Evolutionary conservation across 2,797 vertebrate species (phyloP).

Genomic region (Parauchenoglanis punctatus): DNA sequence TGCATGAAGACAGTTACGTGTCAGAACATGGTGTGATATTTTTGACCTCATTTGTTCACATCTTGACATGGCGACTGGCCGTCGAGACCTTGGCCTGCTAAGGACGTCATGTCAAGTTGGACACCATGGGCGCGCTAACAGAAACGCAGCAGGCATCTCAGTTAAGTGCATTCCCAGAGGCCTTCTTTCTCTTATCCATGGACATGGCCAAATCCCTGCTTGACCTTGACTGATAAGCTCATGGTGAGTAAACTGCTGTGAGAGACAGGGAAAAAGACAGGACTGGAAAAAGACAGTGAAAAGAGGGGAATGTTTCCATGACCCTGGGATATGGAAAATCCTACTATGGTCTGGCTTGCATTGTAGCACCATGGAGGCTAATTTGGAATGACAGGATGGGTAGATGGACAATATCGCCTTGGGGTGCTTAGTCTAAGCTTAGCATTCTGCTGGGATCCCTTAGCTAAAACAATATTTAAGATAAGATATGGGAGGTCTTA

Average conservation of each 20-base stretch:
- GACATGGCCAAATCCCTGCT: constrained; percentile 70
- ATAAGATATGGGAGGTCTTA: constrained; percentile 63
- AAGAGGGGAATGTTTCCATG: constrained; percentile 32
- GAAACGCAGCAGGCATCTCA: constrained; percentile 70
- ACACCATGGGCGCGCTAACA: constrained; percentile 70
- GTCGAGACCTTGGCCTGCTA: constrained; percentile 44
- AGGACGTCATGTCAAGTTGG: constrained; percentile 63
- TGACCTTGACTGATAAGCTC: constrained; percentile 79
- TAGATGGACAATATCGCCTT: constrained; percentile 46
- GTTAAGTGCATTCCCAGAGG: constrained; percentile 79
- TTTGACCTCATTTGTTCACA: constrained; percentile 41
- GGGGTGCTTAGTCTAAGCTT: constrained; percentile 67
- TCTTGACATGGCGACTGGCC: constrained; percentile 41
- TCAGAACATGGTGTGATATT: constrained; percentile 26
- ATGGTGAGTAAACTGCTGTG: constrained; percentile 68
- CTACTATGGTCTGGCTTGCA: constrained; percentile 63
- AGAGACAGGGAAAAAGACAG: constrained; percentile 55
- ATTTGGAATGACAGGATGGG: constrained; percentile 69
- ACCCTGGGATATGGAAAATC: constrained; percentile 60
- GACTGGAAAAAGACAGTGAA: constrained; percentile 35
- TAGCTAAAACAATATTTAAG: constrained; percentile 61
- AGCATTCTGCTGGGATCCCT: constrained; percentile 62
- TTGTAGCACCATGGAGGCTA: constrained; percentile 63
- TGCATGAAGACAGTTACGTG: neutral
- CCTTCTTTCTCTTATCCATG: constrained; percentile 55